Evolutionary conservation across 2,888 invertebrate species (phyloP).

Genomic region (Chirona hameri): DNA sequence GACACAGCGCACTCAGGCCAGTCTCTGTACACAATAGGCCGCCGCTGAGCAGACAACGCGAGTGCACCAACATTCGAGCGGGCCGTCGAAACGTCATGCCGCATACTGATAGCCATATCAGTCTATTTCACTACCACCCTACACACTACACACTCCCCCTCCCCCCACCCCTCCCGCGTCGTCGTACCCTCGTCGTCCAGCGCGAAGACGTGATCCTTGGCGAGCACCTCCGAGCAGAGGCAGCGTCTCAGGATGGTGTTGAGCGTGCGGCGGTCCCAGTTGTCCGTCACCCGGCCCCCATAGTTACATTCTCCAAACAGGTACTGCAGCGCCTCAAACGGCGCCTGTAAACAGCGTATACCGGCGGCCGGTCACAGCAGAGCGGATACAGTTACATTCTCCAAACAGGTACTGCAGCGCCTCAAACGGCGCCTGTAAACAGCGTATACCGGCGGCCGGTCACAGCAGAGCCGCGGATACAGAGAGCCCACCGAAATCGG

Average conservation of each 20-base stretch:
- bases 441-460: too few relatives aligned
- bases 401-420: slow-evolving; percentile 52
- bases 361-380: too few relatives aligned
- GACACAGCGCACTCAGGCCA: not conserved
- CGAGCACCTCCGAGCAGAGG: slow-evolving; percentile 46
- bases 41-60: not conserved
- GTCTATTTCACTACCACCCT: too few relatives aligned
- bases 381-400: slow-evolving; percentile 47
- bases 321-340: slow-evolving; percentile 50
- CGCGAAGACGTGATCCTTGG: slow-evolving; percentile 41
- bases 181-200: slow-evolving; percentile 46
- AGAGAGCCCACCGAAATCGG: too few relatives aligned
- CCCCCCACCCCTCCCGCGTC: slow-evolving; percentile 28
- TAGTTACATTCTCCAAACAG: slow-evolving; percentile 54
- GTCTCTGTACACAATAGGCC: slow-evolving; percentile 39
- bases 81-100: too few relatives aligned
- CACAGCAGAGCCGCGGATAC: too few relatives aligned
- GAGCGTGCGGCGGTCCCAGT: slow-evolving; percentile 52
- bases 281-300: slow-evolving; percentile 53
- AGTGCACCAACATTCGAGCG: not conserved
- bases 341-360: slow-evolving; percentile 34
- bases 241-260: slow-evolving; percentile 49
- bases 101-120: too few relatives aligned
- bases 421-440: slow-evolving; percentile 43
- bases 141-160: not conserved